phyloP scores from a whole-genome alignment of 2,888 invertebrate genomes.

The Buathra laborator region DNA sequence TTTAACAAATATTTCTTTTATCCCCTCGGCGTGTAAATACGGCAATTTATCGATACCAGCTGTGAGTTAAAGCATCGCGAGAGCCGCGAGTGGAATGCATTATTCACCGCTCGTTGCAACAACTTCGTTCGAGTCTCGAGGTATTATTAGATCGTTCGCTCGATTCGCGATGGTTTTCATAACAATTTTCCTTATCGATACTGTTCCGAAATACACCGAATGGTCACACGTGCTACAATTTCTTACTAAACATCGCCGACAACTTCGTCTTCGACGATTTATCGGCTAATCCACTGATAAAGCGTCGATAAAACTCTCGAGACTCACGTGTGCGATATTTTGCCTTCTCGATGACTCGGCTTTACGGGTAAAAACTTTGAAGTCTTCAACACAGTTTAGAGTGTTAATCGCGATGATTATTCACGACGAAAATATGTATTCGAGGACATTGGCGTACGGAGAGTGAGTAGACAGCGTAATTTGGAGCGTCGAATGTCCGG shows the following conservation, averaged over 20 bases:
- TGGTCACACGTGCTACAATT: not conserved
- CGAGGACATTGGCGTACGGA: conserved; percentile 35
- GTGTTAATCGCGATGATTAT: not conserved
- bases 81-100: conserved; percentile 24
- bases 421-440: conserved; percentile 60
- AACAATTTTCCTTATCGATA: conserved; percentile 68
- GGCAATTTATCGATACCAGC: conserved; percentile 43
- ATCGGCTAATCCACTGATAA: no score
- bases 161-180: conserved; percentile 58
- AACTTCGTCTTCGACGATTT: no score
- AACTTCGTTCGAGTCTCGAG: not conserved
- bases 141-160: conserved; percentile 16
- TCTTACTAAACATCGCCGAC: not conserved
- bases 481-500: conserved; percentile 50
- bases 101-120: conserved; percentile 21
- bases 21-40: not conserved
- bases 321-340: no score
- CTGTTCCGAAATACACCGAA: not conserved
- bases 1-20: conserved; percentile 14
- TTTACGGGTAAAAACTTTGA: no score
- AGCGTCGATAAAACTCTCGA: no score
- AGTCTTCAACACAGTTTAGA: not conserved
- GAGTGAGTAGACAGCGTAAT: conserved; percentile 10
- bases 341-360: no score
- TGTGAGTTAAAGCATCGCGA: conserved; percentile 15